Percentiles rank a stretch among this genome's conserved stretches.
Conservation (phyloP, 2,888 invertebrate species). For the Eupithecia centaureata region DNA sequence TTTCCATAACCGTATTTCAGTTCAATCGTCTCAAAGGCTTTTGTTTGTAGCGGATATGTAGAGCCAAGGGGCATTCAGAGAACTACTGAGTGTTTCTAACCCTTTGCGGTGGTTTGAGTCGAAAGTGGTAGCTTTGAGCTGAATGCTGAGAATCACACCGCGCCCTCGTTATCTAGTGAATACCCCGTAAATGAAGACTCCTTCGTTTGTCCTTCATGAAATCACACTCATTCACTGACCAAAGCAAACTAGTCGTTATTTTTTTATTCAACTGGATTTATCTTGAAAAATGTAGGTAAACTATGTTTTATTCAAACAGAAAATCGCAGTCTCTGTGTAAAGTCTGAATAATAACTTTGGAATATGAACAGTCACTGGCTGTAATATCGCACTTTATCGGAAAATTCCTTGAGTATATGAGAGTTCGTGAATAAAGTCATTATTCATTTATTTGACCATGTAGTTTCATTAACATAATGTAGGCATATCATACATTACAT, state of each 20-base stretch:
- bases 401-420: constrained; percentile 24
- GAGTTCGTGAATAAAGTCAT: constrained; percentile 12
- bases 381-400: constrained; percentile 37
- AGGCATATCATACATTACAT: no score
- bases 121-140: constrained; percentile 49
- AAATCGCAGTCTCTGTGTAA: constrained; percentile 48
- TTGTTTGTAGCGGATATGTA: constrained; percentile 25
- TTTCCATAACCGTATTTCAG: constrained; percentile 21
- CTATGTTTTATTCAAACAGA: constrained; percentile 56
- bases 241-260: constrained; percentile 44
- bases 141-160: constrained; percentile 51
- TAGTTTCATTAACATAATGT: no score
- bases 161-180: constrained; percentile 66
- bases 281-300: constrained; percentile 31
- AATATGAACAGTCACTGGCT: constrained; percentile 39
- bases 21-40: constrained; percentile 21
- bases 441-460: no score
- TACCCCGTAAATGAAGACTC: constrained; percentile 67
- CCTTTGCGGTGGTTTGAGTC: no score
- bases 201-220: constrained; percentile 57
- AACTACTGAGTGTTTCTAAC: constrained; percentile 27
- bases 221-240: constrained; percentile 59
- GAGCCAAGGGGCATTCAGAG: constrained; percentile 34
- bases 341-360: constrained; percentile 53
- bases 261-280: constrained; percentile 18